Conservation (phyloP, 2,113 vertebrate genomes). For the Vanacampus margaritifer region DNA sequence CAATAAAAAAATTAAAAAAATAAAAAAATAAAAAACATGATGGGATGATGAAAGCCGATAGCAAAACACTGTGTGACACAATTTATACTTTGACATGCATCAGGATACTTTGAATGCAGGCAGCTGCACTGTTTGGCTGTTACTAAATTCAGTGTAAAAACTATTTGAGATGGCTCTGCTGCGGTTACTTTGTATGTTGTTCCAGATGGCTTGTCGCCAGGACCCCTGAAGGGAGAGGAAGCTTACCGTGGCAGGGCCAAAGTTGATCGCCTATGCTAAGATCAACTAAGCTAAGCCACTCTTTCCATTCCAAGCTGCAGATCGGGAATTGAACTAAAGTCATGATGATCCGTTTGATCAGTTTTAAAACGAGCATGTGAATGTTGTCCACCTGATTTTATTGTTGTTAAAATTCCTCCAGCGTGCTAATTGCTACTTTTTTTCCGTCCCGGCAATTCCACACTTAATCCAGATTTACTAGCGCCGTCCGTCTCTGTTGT, state of each 20-base stretch:
- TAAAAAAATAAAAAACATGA: too few species aligned
- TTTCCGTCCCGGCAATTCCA: conserved; percentile 11
- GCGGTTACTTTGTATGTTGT: neutral
- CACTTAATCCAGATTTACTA: conserved; percentile 50
- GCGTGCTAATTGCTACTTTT: neutral
- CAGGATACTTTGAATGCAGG: neutral
- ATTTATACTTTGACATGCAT: neutral
- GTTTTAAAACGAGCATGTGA: neutral
- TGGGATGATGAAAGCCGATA: neutral
- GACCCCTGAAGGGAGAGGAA: neutral
- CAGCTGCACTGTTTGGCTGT: neutral
- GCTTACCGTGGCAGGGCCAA: neutral
- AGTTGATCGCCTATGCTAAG: neutral
- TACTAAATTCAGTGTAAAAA: too few species aligned
- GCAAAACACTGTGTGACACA: neutral
- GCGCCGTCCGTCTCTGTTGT: conserved; percentile 14
- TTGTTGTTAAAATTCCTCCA: neutral
- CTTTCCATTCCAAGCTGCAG: neutral
- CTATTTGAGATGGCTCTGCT: neutral
- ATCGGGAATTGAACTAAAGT: neutral
- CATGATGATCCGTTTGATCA: neutral
- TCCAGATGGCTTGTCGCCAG: neutral
- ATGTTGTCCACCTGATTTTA: neutral
- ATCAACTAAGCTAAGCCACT: neutral
- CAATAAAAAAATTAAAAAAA: too few species aligned